These are phyloP conservation scores for Cuniculus paca DNA, from an alignment of 2,797 vertebrate genomes.

Conservation along the genomic window DNA sequence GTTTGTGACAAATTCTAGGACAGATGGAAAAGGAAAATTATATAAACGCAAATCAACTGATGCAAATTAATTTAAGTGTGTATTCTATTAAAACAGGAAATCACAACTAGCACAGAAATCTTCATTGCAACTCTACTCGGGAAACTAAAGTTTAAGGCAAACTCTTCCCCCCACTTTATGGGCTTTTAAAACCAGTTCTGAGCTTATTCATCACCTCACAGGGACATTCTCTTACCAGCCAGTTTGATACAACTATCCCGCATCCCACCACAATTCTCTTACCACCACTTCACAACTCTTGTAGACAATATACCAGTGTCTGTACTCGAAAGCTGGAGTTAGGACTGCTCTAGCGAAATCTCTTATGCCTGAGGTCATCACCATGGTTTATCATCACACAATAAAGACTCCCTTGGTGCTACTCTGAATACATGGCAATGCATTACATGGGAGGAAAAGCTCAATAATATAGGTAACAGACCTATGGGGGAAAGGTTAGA, in stretches of 20 bases:
- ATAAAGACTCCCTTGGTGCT: background rate
- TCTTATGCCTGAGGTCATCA: background rate
- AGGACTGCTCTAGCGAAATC: background rate
- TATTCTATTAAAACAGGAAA: slow-evolving; percentile 8
- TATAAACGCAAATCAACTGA: slow-evolving; percentile 11
- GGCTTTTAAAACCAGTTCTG: background rate
- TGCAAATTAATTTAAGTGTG: background rate
- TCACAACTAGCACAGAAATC: background rate
- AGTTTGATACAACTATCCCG: background rate
- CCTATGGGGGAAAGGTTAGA: background rate
- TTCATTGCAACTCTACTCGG: background rate
- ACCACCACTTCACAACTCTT: background rate
- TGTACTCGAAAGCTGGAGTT: background rate
- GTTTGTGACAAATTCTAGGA: slow-evolving; percentile 97
- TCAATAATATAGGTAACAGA: background rate
- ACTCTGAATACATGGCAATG: background rate
- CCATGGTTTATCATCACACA: background rate
- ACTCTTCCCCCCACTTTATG: background rate
- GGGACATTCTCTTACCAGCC: background rate
- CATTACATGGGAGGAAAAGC: background rate
- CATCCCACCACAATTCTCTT: background rate
- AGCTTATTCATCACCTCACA: background rate
- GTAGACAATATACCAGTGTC: background rate
- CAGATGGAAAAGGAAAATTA: slow-evolving; percentile 25
- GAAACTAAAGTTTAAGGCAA: background rate